Percentiles rank a stretch among this genome's conserved stretches.
Evolutionary conservation across 2,113 vertebrate species (phyloP).

Genomic region (Eulemur rufifrons): DNA sequence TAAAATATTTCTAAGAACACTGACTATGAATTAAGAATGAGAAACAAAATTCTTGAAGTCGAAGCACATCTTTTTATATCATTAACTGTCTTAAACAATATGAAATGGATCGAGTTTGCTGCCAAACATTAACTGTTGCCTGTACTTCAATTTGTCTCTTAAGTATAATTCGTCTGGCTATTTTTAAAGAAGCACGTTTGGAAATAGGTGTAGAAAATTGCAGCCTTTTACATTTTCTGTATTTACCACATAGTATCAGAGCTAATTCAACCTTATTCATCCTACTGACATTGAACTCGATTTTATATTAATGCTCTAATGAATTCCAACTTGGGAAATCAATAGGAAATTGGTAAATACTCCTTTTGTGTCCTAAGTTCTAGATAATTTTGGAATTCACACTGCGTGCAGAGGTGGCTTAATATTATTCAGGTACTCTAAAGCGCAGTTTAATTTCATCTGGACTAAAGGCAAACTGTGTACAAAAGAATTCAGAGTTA

Average conservation of each 20-base stretch:
- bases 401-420: slow-evolving; percentile 43
- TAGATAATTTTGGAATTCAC: slow-evolving; percentile 62
- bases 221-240: slow-evolving; percentile 60
- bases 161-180: slow-evolving; percentile 59
- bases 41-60: slow-evolving; percentile 30
- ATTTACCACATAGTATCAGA: slow-evolving; percentile 65
- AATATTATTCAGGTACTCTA: slow-evolving; percentile 56
- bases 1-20: slow-evolving; percentile 25
- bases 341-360: slow-evolving; percentile 68
- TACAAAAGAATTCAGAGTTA: slow-evolving; percentile 53
- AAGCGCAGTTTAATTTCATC: slow-evolving; percentile 65
- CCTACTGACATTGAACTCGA: slow-evolving; percentile 73
- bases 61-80: background rate
- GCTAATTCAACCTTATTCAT: slow-evolving; percentile 72
- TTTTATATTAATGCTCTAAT: slow-evolving; percentile 77
- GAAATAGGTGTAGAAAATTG: slow-evolving; percentile 63
- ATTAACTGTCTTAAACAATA: slow-evolving; percentile 14
- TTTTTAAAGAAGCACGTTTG: slow-evolving; percentile 66
- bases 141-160: slow-evolving; percentile 17
- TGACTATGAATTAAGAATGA: slow-evolving; percentile 29
- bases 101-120: background rate
- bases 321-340: slow-evolving; percentile 76
- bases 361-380: slow-evolving; percentile 57
- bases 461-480: slow-evolving; percentile 20
- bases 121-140: slow-evolving; percentile 11